Base-by-base conservation (phyloP, 1,140 invertebrate genomes). In the Leptinotarsa lineolata region DNA sequence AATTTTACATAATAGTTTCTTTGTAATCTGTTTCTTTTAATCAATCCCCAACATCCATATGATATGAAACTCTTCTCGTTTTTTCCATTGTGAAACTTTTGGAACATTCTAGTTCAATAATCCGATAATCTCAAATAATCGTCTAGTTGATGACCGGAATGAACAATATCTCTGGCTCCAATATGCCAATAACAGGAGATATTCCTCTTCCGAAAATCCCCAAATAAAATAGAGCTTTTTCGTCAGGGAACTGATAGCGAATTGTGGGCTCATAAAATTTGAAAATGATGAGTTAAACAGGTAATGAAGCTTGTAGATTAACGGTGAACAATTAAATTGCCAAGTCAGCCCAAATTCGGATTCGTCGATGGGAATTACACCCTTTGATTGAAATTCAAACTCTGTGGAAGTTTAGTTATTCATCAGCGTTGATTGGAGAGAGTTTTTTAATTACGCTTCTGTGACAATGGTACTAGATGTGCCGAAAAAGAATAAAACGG, bases 231-330 rank as follows among this genome's bases (percentile, higher is more conserved):
- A 4, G 48, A 54, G n/a, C 48, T 54, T n/a, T 12, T 13, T 54
- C 13, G 13, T 12, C 48, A n/a, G 16, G 48, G 18, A 22, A 24
- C 21, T 63, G 21, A 15, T 13, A 13, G 48, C n/a, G 48, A 54
- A 54, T 54, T 54, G 16, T 54, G 48, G 15, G 61, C 21, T 30
- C 16, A 63, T 63, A 63, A 63, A 63, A 63, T 22, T n/a, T 4
- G 20, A 21, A 63, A 13, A 22, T 20, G 61, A 63, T 63, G 11
- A 21, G 61, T 63, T 63, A 24, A 63, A 63, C 61, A 63, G 61
- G 61, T 63, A 63, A 63, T 63, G 20, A 63, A 63, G 61, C 61
- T 12, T 18, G 24, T 13, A 30, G 61, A 63, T 63, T 63, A 24
- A 63, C 4, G 4, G 61, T 16, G 61, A 63, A 63, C 61, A 63